Percentiles rank a stretch among this genome's conserved stretches.
Conservation (phyloP, 2,888 invertebrate genomes). For the Eremobia ochroleuca region DNA sequence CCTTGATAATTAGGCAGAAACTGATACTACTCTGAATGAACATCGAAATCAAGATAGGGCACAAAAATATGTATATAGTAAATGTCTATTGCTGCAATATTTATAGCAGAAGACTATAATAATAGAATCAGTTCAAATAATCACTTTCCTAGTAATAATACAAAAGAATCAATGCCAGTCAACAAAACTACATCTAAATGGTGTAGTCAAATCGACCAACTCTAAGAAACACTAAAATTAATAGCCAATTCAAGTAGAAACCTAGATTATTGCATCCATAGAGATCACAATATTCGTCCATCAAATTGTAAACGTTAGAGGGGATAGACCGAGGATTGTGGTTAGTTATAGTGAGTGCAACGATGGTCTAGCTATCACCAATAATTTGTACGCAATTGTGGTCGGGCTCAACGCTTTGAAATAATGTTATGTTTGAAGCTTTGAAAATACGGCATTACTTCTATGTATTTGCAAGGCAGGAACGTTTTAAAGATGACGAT, state of each 20-base stretch:
- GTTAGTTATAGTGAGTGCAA: conserved; percentile 39
- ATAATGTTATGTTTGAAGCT: conserved; percentile 13
- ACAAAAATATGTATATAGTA: not conserved
- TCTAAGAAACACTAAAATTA: not conserved
- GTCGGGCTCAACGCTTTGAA: conserved; percentile 15
- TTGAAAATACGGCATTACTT: not conserved
- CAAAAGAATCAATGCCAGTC: not conserved
- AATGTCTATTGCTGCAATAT: not conserved
- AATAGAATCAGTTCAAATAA: not conserved
- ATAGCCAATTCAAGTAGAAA: not conserved
- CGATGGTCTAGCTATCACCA: conserved; percentile 30
- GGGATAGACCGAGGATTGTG: conserved; percentile 18
- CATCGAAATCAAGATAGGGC: not conserved
- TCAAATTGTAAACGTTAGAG: not conserved
- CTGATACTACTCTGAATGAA: not conserved
- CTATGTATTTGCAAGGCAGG: not conserved
- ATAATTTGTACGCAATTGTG: conserved; percentile 45
- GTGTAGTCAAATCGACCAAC: not conserved
- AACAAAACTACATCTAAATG: not conserved
- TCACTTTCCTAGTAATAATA: not conserved
- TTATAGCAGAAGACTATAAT: not conserved
- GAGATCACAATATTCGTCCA: conserved; percentile 10
- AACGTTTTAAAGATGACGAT: not conserved
- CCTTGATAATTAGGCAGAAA: not conserved
- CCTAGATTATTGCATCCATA: conserved; percentile 1